Conservation (phyloP, 2,797 vertebrate genomes). For the Zenarchopterus dispar region DNA sequence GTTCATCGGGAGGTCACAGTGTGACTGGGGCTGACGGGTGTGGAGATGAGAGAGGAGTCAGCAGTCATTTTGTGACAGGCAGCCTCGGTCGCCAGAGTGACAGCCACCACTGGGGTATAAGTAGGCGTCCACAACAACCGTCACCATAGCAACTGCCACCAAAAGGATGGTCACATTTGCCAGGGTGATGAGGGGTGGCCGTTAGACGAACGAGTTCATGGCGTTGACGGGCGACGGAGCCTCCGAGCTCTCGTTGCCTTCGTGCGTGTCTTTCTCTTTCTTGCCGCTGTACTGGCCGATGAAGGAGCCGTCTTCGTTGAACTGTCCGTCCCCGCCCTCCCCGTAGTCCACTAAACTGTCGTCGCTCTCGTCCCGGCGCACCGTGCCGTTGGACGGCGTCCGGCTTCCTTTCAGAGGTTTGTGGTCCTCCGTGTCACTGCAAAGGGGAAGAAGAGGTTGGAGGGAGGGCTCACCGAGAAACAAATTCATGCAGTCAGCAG, state of each 20-base stretch:
- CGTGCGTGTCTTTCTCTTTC: conserved; percentile 96
- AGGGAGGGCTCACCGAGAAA: conserved; percentile 5
- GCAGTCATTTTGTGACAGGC: conserved; percentile 56
- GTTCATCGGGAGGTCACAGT: conserved; percentile 60
- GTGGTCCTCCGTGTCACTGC: conserved; percentile 96
- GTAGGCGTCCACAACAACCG: conserved; percentile 47
- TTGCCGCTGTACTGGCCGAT: conserved; percentile 99
- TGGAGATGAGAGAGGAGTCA: conserved; percentile 67
- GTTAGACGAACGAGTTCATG: conserved; percentile 98
- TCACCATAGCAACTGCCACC: conserved; percentile 61
- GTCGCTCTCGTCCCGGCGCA: conserved; percentile 96
- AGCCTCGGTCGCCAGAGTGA: conserved; percentile 51
- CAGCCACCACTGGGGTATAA: conserved; percentile 46
- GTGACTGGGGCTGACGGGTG: conserved; percentile 49
- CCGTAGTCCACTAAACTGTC: conserved; percentile 99
- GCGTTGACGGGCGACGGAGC: conserved; percentile 98
- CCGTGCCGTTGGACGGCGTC: conserved; percentile 96
- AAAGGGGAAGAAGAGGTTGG: conserved; percentile 10
- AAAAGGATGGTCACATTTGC: conserved; percentile 61
- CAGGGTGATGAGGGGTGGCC: conserved; percentile 53
- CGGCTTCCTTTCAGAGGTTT: conserved; percentile 97
- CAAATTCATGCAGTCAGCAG: not conserved
- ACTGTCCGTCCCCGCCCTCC: conserved; percentile 98
- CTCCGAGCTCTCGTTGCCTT: conserved; percentile 98
- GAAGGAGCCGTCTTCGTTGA: conserved; percentile 98